phyloP scores from a whole-genome alignment of 2,113 vertebrate genomes.

The Dicaeum eximium region DNA sequence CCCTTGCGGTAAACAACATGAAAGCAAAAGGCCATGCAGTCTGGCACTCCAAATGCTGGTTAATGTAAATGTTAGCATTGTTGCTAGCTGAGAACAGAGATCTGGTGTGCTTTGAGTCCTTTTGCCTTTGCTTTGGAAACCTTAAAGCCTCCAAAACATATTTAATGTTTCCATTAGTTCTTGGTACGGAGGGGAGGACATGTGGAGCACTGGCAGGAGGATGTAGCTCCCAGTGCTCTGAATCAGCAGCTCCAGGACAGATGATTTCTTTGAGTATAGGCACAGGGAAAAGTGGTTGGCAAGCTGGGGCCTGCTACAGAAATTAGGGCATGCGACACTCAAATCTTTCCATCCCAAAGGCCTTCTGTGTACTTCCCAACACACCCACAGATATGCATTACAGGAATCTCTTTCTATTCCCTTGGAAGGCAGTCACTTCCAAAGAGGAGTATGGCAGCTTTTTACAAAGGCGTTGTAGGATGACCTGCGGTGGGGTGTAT shows the following conservation, averaged over 20 bases:
- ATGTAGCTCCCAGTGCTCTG: not conserved
- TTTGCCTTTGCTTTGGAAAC: constrained; percentile 25
- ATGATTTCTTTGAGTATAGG: not conserved
- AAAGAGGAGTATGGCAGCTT: not conserved
- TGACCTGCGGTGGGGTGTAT: not conserved
- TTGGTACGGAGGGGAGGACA: not conserved
- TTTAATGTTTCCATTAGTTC: not conserved
- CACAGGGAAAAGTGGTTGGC: not conserved
- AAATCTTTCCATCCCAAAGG: not conserved
- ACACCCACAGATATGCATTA: not conserved
- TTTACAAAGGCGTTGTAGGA: not conserved
- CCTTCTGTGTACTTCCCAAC: not conserved
- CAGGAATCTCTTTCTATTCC: not conserved
- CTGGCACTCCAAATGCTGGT: not conserved
- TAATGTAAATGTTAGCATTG: constrained; percentile 4
- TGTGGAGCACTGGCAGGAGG: not conserved
- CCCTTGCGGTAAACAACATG: not conserved
- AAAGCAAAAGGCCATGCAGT: not conserved
- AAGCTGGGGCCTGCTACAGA: not conserved
- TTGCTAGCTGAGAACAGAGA: not conserved
- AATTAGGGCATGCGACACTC: not conserved
- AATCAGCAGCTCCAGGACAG: not conserved
- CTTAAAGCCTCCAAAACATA: not conserved
- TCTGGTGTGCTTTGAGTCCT: not conserved
- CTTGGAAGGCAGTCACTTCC: not conserved